Percentiles rank a stretch among this genome's conserved stretches.
Evolutionary conservation across 2,888 invertebrate genomes (phyloP).

Genomic region (Coelopa pilipes): DNA sequence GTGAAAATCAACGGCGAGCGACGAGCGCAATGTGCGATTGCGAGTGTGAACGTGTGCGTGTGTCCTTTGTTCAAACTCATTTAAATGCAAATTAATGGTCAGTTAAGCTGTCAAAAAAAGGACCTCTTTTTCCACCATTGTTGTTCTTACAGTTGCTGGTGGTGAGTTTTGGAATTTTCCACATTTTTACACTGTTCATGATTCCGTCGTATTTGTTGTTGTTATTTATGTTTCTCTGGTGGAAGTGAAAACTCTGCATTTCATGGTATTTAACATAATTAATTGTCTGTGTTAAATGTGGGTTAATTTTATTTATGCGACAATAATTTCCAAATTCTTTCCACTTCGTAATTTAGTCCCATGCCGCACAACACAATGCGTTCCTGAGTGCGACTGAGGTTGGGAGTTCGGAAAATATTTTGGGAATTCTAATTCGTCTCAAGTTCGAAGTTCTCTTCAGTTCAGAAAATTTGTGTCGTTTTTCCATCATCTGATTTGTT

Average conservation of each 20-base stretch:
- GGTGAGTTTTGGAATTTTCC: not conserved
- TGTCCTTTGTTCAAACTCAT: slow-evolving; percentile 42
- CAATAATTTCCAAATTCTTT: slow-evolving; percentile 29
- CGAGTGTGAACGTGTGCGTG: not conserved
- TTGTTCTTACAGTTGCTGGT: not conserved
- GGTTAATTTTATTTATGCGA: slow-evolving; percentile 59
- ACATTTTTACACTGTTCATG: not conserved
- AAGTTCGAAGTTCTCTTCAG: too few species aligned
- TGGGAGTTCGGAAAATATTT: not conserved
- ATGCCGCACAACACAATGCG: not conserved
- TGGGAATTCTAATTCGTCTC: not conserved
- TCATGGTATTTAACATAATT: slow-evolving; percentile 52
- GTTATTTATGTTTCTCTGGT: not conserved
- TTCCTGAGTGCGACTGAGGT: not conserved
- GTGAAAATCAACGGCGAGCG: slow-evolving; percentile 23
- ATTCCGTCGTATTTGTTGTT: too few species aligned
- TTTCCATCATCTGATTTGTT: not conserved
- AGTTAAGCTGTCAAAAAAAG: slow-evolving; percentile 55
- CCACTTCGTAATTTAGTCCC: not conserved
- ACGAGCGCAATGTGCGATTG: slow-evolving; percentile 3
- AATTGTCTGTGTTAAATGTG: slow-evolving; percentile 58
- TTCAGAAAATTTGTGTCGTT: not conserved
- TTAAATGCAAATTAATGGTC: slow-evolving; percentile 59
- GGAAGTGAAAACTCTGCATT: not conserved
- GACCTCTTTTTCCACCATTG: not conserved